Percentiles rank a stretch among this genome's conserved stretches.
Conservation (phyloP, 2,888 invertebrate genomes). For the Philereme transversata region DNA sequence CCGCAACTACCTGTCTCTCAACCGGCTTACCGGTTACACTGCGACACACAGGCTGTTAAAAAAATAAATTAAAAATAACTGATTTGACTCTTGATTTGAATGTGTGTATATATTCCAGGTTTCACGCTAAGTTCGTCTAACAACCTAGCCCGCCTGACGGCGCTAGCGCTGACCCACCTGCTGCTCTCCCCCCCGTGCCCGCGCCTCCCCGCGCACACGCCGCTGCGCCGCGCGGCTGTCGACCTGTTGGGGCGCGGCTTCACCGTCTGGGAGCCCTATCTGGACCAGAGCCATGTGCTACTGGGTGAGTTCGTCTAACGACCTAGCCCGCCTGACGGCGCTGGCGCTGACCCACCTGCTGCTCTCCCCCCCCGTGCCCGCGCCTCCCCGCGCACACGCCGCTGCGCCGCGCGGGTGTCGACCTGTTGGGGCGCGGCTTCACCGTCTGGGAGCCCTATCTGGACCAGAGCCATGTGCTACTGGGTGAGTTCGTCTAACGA, state of each 20-base stretch:
- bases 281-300: slow-evolving; percentile 74
- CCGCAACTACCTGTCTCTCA: too few relatives aligned
- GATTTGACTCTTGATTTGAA: too few relatives aligned
- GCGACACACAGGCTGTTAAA: too few relatives aligned
- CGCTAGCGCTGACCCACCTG: slow-evolving; percentile 96
- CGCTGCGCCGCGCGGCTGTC: slow-evolving; percentile 97
- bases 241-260: slow-evolving; percentile 98
- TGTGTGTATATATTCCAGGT: slow-evolving; percentile 46
- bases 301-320: slow-evolving; percentile 85
- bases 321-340: slow-evolving; percentile 95
- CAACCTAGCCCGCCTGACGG: slow-evolving; percentile 95
- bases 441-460: slow-evolving; percentile 99
- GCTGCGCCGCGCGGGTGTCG: slow-evolving; percentile 97
- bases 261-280: slow-evolving; percentile 99
- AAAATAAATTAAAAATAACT: too few relatives aligned
- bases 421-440: slow-evolving; percentile 98
- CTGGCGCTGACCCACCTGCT: slow-evolving; percentile 97
- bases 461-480: slow-evolving; percentile 72
- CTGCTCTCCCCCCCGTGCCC: slow-evolving; percentile 93
- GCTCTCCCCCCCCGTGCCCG: slow-evolving; percentile 87
- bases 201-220: slow-evolving; percentile 95
- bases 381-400: slow-evolving; percentile 96
- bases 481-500: slow-evolving; percentile 87
- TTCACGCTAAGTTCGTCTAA: slow-evolving; percentile 85
- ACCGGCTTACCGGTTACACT: too few relatives aligned